Evolutionary conservation across 2,888 invertebrate genomes (phyloP), one percentile per base, ranked within the genome.

Genomic region (Furcula furcula): DNA sequence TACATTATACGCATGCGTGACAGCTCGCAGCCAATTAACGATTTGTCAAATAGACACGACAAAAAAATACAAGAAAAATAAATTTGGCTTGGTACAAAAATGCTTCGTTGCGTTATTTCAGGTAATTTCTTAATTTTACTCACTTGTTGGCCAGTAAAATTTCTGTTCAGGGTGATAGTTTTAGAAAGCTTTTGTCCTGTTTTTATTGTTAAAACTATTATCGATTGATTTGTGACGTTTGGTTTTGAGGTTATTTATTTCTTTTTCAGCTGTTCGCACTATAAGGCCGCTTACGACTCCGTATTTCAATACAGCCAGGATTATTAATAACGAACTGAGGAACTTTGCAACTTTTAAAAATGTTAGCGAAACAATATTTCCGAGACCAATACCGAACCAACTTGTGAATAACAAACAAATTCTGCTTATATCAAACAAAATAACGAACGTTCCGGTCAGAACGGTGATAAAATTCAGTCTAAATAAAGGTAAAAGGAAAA

Each of bases 381-480:
- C 34, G 4, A 11, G 36, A 6, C 10, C 54, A 3, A 36, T 41
- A 10, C 64, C 53, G 34, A 49, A 54, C 35, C 59, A 65, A 13
- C 46, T 84, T 18, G 4, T 67, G 12, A 59, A 54, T 19, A 83
- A 83, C 42, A 76, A 63, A 47, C 67, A 73, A 41, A 69, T 86
- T 40, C 57, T 86, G 46, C 68, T 71, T 31, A 70, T 87, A 33
- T 59, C 71, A 9, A 65, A 57, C 21, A 76, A 71, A 35, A 40
- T 84, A 26, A 19, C 36, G 4, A 47, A 56, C 23, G 36, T 68
- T 19, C 77, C 78, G 32, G 47, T 65, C 3, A 72, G 96, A 63
- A 91, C 90, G n/a, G 82, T 95, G 0, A 94, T 91, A 0, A 95
- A 95, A 68, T 95, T 91, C 73, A 94, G 95, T 20, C 63, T 91